Evolutionary conservation across 2,797 vertebrate species (phyloP).

Genomic region (Amblyopsis hoosieri): DNA sequence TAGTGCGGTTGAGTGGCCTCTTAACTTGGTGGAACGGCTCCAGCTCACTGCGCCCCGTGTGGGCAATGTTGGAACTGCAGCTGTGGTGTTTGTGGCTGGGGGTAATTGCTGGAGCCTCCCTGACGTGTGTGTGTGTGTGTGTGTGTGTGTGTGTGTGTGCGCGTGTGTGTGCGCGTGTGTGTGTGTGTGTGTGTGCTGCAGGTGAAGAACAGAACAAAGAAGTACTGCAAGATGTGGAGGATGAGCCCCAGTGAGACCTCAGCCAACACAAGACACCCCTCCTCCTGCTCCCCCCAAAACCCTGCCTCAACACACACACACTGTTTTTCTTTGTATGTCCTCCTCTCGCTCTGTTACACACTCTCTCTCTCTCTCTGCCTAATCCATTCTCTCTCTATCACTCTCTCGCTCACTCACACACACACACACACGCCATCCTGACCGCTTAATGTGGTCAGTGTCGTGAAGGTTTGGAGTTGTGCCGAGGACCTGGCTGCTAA

Average conservation of each 20-base stretch:
- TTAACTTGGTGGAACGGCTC: neutral
- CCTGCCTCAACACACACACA: neutral
- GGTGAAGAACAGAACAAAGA: slow-evolving; percentile 97
- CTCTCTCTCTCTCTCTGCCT: neutral
- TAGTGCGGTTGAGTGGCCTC: neutral
- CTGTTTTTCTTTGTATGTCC: neutral
- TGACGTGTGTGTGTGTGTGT: neutral
- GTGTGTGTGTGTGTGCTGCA: slow-evolving; percentile 41
- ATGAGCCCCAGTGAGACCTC: slow-evolving; percentile 91
- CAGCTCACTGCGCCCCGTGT: no score
- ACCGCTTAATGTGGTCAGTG: neutral
- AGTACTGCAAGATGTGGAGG: slow-evolving; percentile 91
- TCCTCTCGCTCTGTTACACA: neutral
- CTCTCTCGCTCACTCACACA: neutral
- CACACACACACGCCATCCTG: no score
- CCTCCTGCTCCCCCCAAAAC: slow-evolving; percentile 40
- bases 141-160: neutral
- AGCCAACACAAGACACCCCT: slow-evolving; percentile 58
- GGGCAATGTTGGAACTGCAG: no score
- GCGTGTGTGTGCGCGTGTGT: neutral
- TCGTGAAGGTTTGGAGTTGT: slow-evolving; percentile 5
- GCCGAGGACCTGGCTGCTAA: neutral
- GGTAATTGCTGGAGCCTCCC: neutral
- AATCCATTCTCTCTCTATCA: neutral
- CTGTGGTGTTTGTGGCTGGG: neutral